Evolutionary conservation across 2,888 invertebrate species (phyloP), one percentile per base, ranked within the genome.

Genomic region (Diadegma fenestrale): DNA sequence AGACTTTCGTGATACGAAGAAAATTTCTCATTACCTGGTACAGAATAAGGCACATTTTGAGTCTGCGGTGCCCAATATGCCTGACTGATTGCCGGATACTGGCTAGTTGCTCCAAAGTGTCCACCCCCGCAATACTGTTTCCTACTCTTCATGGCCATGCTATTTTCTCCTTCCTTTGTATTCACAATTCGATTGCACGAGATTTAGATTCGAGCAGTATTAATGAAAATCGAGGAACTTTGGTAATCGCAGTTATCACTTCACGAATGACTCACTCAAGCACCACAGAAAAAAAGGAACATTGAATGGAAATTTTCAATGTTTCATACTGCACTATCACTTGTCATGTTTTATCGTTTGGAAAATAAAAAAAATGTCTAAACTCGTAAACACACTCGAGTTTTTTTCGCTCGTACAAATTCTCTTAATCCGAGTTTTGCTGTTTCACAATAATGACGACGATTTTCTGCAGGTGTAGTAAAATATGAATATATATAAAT

Each of bases 21-120:
- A 37, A 48, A 58, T 22, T 22, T 51, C 17, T 45, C 71, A 79
- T 87, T 96, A 97, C 97, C 97, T 97, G 97, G 97, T 94, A 97
- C 95, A 94, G 97, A 96, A 95, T 97, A 97, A 92, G 97, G 97
- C 93, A 96, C 96, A 90, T 96, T 96, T 94, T 96, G 96, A 88
- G 97, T 96, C 92, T 97, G 96, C 89, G 97, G 97, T 92, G 97
- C 96, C 97, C 97, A 97, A 95, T 97, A 97, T 93, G 97, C 96
- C 94, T 97, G 96, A 94, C 96, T 96, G 95, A 97, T 97, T 91
- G 97, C 95, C 93, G 97, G 97, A 95, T 97, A 97, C 89, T 92
- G 93, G 85, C 90, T 87, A 84, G 90, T 91, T 43, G 91, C 88
- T 85, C 89, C 88, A 83, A 90, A 89, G 84, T 93, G 90, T 86